Evolutionary conservation across 2,113 vertebrate genomes (phyloP).

Genomic region (Gallinago media): DNA sequence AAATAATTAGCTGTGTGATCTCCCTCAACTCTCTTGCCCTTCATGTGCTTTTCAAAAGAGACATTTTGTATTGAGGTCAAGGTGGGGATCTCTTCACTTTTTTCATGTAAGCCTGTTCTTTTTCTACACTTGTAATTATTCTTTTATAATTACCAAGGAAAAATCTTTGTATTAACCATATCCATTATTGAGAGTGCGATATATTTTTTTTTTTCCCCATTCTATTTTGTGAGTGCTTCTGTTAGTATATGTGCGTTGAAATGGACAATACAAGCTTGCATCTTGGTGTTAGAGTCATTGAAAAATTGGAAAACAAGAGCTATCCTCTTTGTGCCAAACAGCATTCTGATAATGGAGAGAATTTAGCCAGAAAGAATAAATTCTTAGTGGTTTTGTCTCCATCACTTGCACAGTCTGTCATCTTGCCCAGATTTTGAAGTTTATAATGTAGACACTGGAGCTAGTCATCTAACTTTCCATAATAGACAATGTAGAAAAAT

Average conservation of each 20-base stretch:
- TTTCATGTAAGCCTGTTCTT: not conserved
- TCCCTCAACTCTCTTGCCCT: not conserved
- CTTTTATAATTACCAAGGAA: not conserved
- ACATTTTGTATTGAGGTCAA: not conserved
- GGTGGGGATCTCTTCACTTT: not conserved
- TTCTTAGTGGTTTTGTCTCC: not conserved
- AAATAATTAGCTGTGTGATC: not conserved
- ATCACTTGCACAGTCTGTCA: not conserved
- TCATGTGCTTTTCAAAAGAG: not conserved
- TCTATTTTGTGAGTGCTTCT: not conserved
- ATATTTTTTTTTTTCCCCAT: fast-evolving
- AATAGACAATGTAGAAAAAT: not conserved
- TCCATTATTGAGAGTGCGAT: not conserved
- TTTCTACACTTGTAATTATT: not conserved
- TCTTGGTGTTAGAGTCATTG: not conserved
- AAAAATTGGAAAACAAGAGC: not conserved
- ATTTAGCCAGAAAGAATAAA: not conserved
- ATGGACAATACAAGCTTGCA: not conserved
- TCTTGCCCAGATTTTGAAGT: not conserved
- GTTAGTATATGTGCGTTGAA: not conserved
- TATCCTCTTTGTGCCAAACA: not conserved
- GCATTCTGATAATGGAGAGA: not conserved
- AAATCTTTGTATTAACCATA: not conserved
- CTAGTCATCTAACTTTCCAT: not conserved
- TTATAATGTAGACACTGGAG: not conserved